phyloP scores from a whole-genome alignment of 2,888 invertebrate genomes.

The Azorinus chamasolen region DNA sequence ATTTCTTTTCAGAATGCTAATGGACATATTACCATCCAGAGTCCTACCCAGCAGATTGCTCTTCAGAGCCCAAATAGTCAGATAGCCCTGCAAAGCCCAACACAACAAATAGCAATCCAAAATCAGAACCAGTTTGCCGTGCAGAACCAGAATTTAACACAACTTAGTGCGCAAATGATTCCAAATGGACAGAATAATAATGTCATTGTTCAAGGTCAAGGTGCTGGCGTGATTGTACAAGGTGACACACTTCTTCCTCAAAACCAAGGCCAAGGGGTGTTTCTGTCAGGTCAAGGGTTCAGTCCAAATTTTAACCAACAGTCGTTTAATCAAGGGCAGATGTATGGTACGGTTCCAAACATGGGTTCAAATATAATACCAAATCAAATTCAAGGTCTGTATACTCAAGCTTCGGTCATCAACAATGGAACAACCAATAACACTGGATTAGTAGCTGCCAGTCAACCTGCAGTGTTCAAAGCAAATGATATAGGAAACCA shows the following conservation, averaged over 20 bases:
- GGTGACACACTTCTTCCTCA: conserved; percentile 50
- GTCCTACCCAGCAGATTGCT: conserved; percentile 49
- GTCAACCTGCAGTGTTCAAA: conserved; percentile 41
- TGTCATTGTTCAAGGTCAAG: conserved; percentile 55
- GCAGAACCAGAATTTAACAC: conserved; percentile 45
- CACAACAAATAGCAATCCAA: conserved; percentile 47
- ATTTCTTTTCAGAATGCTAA: conserved; percentile 55
- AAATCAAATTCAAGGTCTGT: conserved; percentile 47
- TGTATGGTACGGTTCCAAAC: conserved; percentile 28
- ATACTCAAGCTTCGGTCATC: conserved; percentile 47
- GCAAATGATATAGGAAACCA: conserved; percentile 34
- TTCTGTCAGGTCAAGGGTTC: conserved; percentile 50
- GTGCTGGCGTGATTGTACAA: conserved; percentile 55
- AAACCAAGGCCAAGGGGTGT: conserved; percentile 45
- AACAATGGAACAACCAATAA: conserved; percentile 31
- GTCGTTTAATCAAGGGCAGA: conserved; percentile 33
- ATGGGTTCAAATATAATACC: conserved; percentile 22
- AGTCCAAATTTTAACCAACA: conserved; percentile 58
- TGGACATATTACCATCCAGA: conserved; percentile 51
- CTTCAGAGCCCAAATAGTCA: conserved; percentile 54
- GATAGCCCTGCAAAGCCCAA: conserved; percentile 51
- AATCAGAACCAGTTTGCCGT: conserved; percentile 53
- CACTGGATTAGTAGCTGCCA: conserved; percentile 42
- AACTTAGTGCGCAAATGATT: conserved; percentile 46
- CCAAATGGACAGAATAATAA: conserved; percentile 52